Evolutionary conservation across 1,140 invertebrate genomes (phyloP).

Genomic region (Meteorus sp.): DNA sequence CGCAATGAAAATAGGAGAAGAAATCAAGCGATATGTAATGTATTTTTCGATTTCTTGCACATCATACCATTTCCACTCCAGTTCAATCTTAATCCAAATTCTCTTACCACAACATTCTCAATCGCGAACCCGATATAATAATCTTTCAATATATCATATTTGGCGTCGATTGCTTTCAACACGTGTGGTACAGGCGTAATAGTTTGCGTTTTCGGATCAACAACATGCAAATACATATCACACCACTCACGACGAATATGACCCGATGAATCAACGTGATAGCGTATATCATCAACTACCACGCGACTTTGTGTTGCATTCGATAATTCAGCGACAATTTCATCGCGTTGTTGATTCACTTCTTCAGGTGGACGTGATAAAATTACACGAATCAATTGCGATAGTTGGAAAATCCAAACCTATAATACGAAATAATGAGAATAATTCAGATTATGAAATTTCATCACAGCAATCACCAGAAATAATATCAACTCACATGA

Average conservation of each 20-base stretch:
- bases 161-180: conserved; percentile 80
- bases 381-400: conserved; percentile 78
- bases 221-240: conserved; percentile 85
- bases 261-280: conserved; percentile 71
- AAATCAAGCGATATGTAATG: conserved; percentile 28
- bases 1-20: not conserved
- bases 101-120: conserved; percentile 76
- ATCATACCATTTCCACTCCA: too few species aligned
- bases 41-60: too few species aligned
- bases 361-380: conserved; percentile 74
- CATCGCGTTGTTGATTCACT: conserved; percentile 69
- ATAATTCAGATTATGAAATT: not conserved
- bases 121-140: conserved; percentile 79
- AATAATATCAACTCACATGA: conserved; percentile 79
- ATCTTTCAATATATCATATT: conserved; percentile 81
- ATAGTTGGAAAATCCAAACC: conserved; percentile 83
- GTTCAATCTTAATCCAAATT: too few species aligned
- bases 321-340: conserved; percentile 70
- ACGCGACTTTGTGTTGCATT: conserved; percentile 77
- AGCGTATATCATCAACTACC: conserved; percentile 77
- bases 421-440: conserved; percentile 45
- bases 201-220: conserved; percentile 73
- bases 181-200: conserved; percentile 80
- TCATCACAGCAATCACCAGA: too few species aligned
- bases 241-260: conserved; percentile 75